Evolutionary conservation across 2,113 vertebrate genomes (phyloP).

Genomic region (Heterochromis multidens): DNA sequence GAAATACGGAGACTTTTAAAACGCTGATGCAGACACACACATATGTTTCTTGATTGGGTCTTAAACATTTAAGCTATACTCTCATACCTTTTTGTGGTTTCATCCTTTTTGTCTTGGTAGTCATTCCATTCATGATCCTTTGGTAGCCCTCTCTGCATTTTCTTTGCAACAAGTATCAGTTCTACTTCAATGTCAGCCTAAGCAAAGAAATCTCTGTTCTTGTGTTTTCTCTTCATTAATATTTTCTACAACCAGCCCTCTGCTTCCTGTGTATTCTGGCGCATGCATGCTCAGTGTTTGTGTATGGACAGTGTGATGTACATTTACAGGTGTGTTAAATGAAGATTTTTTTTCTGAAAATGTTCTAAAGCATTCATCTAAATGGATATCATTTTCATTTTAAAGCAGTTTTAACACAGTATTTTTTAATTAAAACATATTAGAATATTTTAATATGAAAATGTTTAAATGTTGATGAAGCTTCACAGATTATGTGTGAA

Average conservation of each 20-base stretch:
- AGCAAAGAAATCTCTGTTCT: neutral
- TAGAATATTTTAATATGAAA: neutral
- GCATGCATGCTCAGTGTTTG: neutral
- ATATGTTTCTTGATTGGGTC: neutral
- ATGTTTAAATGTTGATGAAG: neutral
- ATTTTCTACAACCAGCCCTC: neutral
- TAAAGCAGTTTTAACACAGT: neutral
- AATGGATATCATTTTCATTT: neutral
- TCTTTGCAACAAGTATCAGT: neutral
- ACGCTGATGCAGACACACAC: too few relatives aligned
- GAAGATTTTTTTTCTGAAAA: neutral
- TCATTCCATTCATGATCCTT: neutral
- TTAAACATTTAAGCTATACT: neutral
- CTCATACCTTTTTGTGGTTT: neutral
- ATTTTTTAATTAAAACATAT: neutral
- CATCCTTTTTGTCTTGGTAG: neutral
- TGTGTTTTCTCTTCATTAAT: neutral
- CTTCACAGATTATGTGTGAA: neutral
- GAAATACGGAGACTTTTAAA: neutral
- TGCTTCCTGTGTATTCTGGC: neutral
- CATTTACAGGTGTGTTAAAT: neutral
- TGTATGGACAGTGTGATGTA: neutral
- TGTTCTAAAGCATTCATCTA: neutral
- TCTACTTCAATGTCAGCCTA: neutral
- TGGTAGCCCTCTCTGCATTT: neutral